Base-by-base conservation (phyloP, 2,113 vertebrate genomes). In the Psilopsiagon aurifrons region DNA sequence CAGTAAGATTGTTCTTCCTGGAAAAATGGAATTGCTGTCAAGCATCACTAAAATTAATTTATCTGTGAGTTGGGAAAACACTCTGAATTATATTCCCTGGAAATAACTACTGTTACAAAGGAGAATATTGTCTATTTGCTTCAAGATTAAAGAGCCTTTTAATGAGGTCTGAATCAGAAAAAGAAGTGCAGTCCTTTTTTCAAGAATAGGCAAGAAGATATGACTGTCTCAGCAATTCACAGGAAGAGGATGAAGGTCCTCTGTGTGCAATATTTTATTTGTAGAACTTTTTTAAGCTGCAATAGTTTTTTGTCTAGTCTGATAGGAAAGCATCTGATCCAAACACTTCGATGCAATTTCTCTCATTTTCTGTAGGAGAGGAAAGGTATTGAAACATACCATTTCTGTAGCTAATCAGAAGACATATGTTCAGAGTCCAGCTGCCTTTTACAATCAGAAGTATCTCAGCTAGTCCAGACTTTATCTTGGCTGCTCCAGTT, bases 11-110 rank as follows among this genome's bases (percentile, higher is more conserved):
- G n/a, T 64, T 90, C 86, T 93, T 84, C 60, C 57, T 79, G 88
- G 86, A 95, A 94, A 96, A 94, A 96, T 69, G 70, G 74, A 87
- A 94, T 77, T 79, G 84, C 94, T 91, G 92, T 92, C 92, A 96
- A 94, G 92, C 80, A 88, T 68, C 92, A 84, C 69, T 93, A 84
- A 90, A 88, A 94, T 81, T 86, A 94, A 93, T 96, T 93, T 94
- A 90, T 88, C 86, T 92, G 39, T n/a, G 80, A 92, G n/a, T 39
- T 94, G 86, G 92, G 88, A 93, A 95, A 87, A 76, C 73, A 82
- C 73, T 73, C 94, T 66, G 80, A 92, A 88, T 88, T 92, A 55
- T 49, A 71, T 22, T 84, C 86, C 41, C 77, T 89, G 70, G 91
- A 96, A 96, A 92, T 71, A 79, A 89, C 83, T 88, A 18, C 67